phyloP scores from a whole-genome alignment of 2,888 invertebrate species.

The Ophraella communa region DNA sequence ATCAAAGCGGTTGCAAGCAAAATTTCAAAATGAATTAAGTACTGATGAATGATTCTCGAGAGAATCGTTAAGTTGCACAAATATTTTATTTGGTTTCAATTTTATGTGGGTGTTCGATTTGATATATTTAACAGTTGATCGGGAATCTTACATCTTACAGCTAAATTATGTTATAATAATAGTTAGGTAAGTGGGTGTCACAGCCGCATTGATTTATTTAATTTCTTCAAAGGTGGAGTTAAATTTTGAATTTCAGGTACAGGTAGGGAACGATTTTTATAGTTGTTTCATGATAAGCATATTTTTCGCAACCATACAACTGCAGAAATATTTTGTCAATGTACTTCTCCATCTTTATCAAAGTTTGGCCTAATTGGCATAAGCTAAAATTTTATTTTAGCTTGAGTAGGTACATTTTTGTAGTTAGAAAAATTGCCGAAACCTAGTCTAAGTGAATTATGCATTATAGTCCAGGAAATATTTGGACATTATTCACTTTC shows the following conservation, averaged over 20 bases:
- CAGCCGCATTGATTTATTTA: constrained; percentile 34
- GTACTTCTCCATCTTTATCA: too few species aligned
- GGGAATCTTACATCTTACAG: constrained; percentile 2
- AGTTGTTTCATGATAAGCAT: neutral
- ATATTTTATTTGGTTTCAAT: neutral
- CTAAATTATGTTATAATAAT: constrained; percentile 17
- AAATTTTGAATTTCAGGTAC: constrained; percentile 54
- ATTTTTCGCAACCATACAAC: constrained; percentile 29
- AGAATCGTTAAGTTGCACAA: neutral
- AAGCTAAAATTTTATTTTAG: too few species aligned
- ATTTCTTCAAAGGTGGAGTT: constrained; percentile 15
- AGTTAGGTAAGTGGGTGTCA: constrained; percentile 17
- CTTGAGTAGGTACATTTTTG: too few species aligned
- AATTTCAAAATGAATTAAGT: constrained; percentile 10
- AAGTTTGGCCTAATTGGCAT: too few species aligned
- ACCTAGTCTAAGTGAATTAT: too few species aligned
- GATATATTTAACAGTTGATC: constrained; percentile 8
- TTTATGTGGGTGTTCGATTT: neutral
- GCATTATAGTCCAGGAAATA: too few species aligned
- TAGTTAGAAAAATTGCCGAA: too few species aligned
- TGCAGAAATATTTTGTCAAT: too few species aligned
- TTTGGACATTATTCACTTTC: too few species aligned
- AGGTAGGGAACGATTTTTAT: constrained; percentile 53
- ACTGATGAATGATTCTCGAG: neutral
- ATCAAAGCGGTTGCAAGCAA: constrained; percentile 36